Percentiles rank a stretch among this genome's conserved stretches.
Evolutionary conservation across 2,797 vertebrate species (phyloP).

Genomic region (Erethizon dorsatum): DNA sequence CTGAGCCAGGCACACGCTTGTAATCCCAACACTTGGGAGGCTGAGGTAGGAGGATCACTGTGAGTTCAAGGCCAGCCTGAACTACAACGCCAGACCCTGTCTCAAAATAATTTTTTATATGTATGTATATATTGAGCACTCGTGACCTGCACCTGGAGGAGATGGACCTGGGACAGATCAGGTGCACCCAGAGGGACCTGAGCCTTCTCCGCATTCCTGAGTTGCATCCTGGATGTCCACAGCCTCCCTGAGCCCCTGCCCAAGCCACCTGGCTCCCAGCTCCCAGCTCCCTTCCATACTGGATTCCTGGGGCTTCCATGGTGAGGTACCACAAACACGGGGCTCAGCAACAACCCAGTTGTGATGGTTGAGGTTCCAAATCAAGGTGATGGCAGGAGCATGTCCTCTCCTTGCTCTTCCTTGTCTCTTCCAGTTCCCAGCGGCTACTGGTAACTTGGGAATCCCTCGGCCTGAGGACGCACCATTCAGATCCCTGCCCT

Average conservation of each 20-base stretch:
- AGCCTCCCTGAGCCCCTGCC: background rate
- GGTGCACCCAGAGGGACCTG: background rate
- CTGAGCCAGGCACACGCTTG: background rate
- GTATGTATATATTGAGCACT: too few relatives aligned
- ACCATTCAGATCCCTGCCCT: background rate
- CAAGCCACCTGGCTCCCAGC: background rate
- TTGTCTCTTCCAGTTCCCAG: background rate
- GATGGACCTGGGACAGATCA: background rate
- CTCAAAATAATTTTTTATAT: too few relatives aligned
- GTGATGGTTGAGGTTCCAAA: background rate
- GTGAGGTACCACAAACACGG: fast-evolving
- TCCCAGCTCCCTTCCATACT: background rate
- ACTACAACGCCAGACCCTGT: background rate
- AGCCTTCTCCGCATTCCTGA: background rate
- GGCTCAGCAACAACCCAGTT: too few relatives aligned
- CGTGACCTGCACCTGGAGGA: fast-evolving
- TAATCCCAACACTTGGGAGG: background rate
- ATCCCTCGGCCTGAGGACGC: fast-evolving
- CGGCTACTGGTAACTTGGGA: too few relatives aligned
- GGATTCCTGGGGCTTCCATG: background rate
- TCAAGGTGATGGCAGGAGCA: background rate
- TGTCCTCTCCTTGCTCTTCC: background rate
- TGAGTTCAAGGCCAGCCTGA: background rate
- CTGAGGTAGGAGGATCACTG: background rate
- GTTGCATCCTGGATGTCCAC: fast-evolving